Evolutionary conservation across 2,113 vertebrate genomes (phyloP).

Genomic region (Mixornis gularis): DNA sequence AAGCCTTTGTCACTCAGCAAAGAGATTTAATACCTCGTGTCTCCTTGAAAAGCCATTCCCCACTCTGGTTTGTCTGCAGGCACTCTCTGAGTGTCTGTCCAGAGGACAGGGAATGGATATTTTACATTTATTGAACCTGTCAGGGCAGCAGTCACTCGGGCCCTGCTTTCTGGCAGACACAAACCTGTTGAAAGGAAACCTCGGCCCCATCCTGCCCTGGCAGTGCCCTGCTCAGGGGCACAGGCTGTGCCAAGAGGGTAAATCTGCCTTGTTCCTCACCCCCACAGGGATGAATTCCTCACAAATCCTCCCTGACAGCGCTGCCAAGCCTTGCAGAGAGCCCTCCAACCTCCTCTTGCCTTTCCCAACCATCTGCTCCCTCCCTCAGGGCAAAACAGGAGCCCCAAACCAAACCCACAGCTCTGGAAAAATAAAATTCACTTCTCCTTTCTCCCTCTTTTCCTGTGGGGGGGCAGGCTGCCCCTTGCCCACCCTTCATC

Average conservation of each 20-base stretch:
- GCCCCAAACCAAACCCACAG: neutral
- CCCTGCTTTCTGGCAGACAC: neutral
- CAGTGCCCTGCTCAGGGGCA: neutral
- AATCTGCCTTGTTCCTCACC: rapidly evolving
- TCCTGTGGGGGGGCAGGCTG: neutral
- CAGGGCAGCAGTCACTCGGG: neutral
- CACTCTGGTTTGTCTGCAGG: neutral
- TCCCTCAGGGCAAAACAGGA: neutral
- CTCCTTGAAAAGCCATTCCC: neutral
- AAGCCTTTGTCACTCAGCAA: neutral
- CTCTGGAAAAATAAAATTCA: neutral
- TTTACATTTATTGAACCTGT: neutral
- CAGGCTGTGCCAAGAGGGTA: rapidly evolving
- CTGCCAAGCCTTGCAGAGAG: neutral
- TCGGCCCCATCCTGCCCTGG: neutral
- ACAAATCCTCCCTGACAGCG: neutral
- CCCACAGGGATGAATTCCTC: neutral
- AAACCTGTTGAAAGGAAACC: rapidly evolving
- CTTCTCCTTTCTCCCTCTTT: too few species aligned
- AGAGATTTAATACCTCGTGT: neutral
- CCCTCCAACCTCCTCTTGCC: neutral
- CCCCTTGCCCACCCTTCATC: neutral
- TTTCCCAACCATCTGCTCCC: neutral
- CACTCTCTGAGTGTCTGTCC: neutral
- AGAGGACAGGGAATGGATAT: neutral